Percentiles rank a stretch among this genome's conserved stretches.
Conservation (phyloP, 2,113 vertebrate genomes). For the Takifugu flavidus region DNA sequence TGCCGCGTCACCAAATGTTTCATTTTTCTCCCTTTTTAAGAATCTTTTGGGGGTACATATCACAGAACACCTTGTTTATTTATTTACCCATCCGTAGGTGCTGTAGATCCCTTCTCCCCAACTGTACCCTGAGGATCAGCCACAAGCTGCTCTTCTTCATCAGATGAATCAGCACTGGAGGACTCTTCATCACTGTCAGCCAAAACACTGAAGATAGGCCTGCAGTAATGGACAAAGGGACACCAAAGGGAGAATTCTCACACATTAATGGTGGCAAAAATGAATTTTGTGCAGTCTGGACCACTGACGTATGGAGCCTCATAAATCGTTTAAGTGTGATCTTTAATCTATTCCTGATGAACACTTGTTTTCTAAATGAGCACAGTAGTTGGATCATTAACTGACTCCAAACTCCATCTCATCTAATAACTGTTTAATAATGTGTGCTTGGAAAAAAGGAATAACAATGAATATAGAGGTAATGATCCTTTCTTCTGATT, state of each 20-base stretch:
- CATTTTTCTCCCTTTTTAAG: no score
- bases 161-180: constrained; percentile 83
- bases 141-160: constrained; percentile 77
- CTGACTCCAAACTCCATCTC: no score
- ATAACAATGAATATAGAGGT: no score
- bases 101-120: constrained; percentile 63
- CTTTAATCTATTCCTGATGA: not conserved
- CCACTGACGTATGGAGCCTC: no score
- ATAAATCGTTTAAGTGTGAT: not conserved
- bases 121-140: constrained; percentile 63
- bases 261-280: no score
- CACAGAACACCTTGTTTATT: not conserved
- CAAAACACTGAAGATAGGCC: constrained; percentile 71
- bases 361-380: not conserved
- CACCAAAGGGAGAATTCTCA: not conserved
- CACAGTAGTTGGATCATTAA: no score
- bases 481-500: no score
- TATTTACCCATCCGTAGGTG: constrained; percentile 74
- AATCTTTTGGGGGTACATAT: no score
- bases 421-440: no score
- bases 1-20: no score
- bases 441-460: no score
- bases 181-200: constrained; percentile 88
- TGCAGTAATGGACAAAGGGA: constrained; percentile 26
- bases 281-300: no score